These are phyloP conservation scores for Hyles vespertilio DNA, from an alignment of 1,140 invertebrate genomes.

Conservation along the genomic window DNA sequence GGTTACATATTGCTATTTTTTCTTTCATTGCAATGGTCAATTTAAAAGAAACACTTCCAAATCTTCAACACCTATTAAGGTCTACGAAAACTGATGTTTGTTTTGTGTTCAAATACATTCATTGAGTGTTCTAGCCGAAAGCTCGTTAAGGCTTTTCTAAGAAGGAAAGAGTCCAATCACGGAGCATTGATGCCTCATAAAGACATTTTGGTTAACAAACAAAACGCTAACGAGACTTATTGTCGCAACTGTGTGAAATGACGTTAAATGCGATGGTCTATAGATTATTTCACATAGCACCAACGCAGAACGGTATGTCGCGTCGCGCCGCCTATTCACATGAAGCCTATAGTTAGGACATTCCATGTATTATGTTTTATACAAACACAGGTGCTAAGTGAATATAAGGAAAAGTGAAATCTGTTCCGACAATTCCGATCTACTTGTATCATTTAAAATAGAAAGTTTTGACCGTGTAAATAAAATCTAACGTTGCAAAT, in stretches of 20 bases:
- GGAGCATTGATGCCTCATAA: too few relatives aligned
- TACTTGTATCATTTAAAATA: constrained; percentile 2
- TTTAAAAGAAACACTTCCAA: neutral
- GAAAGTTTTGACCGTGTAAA: neutral
- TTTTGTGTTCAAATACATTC: too few relatives aligned
- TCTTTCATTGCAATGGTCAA: neutral
- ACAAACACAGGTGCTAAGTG: constrained; percentile 3
- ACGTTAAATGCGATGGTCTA: neutral
- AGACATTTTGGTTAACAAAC: neutral
- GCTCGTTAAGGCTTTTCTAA: too few relatives aligned
- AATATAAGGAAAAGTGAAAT: constrained; percentile 4
- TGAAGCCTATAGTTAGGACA: too few relatives aligned
- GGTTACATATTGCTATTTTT: neutral
- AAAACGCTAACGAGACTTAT: constrained; percentile 1
- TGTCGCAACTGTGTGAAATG: constrained; percentile 2
- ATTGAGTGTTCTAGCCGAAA: too few relatives aligned
- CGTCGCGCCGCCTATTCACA: too few relatives aligned
- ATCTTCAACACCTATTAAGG: neutral
- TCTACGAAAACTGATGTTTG: too few relatives aligned
- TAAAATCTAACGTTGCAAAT: neutral
- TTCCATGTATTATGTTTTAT: neutral
- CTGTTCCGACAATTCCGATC: neutral
- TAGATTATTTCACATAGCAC: constrained; percentile 2
- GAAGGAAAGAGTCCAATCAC: too few relatives aligned
- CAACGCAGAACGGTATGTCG: neutral